Base-by-base conservation (phyloP, 2,797 vertebrate species). In the Falco berigora region DNA sequence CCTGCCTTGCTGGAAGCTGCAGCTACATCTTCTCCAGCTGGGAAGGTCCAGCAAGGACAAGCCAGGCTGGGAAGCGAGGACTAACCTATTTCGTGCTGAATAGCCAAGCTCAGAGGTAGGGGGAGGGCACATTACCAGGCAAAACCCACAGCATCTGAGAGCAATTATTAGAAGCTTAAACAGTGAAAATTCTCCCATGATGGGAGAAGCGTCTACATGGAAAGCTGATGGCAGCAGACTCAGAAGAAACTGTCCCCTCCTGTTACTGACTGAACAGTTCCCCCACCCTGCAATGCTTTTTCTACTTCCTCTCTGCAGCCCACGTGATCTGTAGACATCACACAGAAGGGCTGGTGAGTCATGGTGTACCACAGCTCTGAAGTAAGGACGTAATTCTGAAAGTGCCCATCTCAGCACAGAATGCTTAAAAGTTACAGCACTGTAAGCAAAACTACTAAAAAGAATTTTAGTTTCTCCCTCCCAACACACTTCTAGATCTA, bases 311-410 rank as follows among this genome's bases (percentile, higher is more conserved):
- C 68, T 55, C 8, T 4, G 49, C 67, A 89, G 67, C 68, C 79
- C 81, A 73, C 0, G 2, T 90, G 95, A 89, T 14, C 7, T 56
- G 75, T 5, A 80, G 73, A 30, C 18, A 52, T 75, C 69, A 8
- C 50, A 14, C 80, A 82, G 47, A 81, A 82, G 64, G 66, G 76
- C 91, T 95, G 85, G 88, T 95, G 89, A 97, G 76, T 97, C 96
- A 96, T 6, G 42, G 85, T 68, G 72, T 77, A 63, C 81, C 81
- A 67, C 86, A 80, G 78, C 90, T 80, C 94, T 2, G 55, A 95
- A 96, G 88, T 47, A 86, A 96, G 90, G 90, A 90, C 88, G 72
- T 74, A 53, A 34, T 4, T 89, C 81, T 86, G 68, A 94, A 96
- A 96, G 53, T 91, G 84, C 86, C 38, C 40, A 14, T 22, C 90